A percentile compares a stretch with the other conserved stretches of the same genome.
These are phyloP conservation scores for Solea senegalensis DNA, from an alignment of 2,113 vertebrate genomes.

Conservation along the genomic window DNA sequence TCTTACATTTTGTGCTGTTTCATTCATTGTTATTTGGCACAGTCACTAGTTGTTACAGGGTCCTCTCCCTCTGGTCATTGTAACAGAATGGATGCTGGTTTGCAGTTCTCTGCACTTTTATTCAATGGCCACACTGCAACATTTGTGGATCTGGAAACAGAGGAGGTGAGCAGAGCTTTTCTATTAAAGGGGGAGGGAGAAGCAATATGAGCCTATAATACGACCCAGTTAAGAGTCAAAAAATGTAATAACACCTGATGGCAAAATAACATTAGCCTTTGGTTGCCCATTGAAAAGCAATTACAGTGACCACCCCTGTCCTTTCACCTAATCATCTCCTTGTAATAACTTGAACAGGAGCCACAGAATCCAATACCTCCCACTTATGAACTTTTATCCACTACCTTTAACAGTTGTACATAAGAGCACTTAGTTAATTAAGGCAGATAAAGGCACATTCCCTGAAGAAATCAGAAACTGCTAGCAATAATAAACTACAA, in stretches of 20 bases:
- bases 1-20: not conserved
- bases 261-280: constrained; percentile 18
- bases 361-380: not conserved
- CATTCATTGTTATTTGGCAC: not conserved
- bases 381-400: not conserved
- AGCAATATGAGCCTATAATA: constrained; percentile 31
- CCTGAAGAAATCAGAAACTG: constrained; percentile 35
- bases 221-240: constrained; percentile 16
- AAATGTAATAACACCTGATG: constrained; percentile 33
- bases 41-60: not conserved
- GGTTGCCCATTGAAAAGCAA: constrained; percentile 21
- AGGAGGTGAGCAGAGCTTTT: not conserved
- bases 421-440: not conserved
- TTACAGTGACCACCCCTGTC: constrained; percentile 2
- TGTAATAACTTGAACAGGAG: not conserved
- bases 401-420: not conserved
- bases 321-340: constrained; percentile 15
- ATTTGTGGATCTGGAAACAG: constrained; percentile 6
- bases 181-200: constrained; percentile 1
- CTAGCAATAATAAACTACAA: constrained; percentile 14
- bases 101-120: constrained; percentile 6
- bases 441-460: not conserved
- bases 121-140: constrained; percentile 14
- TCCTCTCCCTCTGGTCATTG: no score
- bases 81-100: not conserved